Base-by-base conservation (phyloP, 1,140 invertebrate species). In the Callitettix versicolor region DNA sequence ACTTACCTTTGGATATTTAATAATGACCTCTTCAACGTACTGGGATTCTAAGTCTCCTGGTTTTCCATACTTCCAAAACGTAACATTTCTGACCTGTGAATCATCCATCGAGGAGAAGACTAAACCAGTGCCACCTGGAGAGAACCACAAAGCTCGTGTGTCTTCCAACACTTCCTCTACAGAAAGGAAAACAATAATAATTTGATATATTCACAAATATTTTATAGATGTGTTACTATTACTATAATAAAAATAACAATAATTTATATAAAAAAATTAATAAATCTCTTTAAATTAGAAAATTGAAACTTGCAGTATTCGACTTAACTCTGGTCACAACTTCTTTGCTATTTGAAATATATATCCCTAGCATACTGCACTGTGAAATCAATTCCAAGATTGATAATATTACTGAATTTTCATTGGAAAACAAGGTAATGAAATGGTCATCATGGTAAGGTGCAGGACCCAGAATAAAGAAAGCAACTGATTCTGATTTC, bases 91-190 rank as follows among this genome's bases (percentile, higher is more conserved):
- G 0, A 83, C 71, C 58, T 0, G 64, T 41, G 76, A 80, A 68
- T 96, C 93, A 68, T 95, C 82, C 69, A 91, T 95, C 46, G 81
- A 79, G 1, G 84, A 88, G 65, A 86, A 95, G 0, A 85, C 85
- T 49, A 96, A 62, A 63, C 79, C 82, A n/a, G 69, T 79, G 4
- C 89, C 89, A 62, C 82, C 76, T 0, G 84, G 80, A 21, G 91
- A 92, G 71, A 94, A 92, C 91, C 92, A 96, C 7, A 91, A 67
- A 0, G 92, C 92, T 61, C 81, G 79, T 55, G 89, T 88, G 0
- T 83, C 82, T 59, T 81, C 79, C 64, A 96, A 81, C 5, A 97
- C 84, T 70, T 96, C 92, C 82, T 95, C 93, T 91, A 74, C 55
- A 76, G 76, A 9, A 17, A 17, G 18, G 9, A 3, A 30, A 30